Base-by-base conservation (phyloP, 2,113 vertebrate species). In the Blennius ocellaris region DNA sequence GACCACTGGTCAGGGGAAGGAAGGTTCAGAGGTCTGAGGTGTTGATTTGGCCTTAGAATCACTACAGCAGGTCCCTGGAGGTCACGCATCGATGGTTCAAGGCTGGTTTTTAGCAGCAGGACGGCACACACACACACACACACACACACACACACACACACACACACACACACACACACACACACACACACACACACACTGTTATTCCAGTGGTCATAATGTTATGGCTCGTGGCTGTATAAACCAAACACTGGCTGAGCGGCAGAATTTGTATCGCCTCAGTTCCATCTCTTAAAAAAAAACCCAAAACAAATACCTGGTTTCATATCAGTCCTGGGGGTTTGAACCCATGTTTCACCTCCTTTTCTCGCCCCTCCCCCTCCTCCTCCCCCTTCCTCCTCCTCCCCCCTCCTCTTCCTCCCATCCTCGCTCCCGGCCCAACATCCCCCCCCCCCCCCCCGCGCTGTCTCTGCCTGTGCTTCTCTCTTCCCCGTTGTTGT, bases 401-500 rank as follows among this genome's bases (percentile, higher is more conserved):
- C 21, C 21, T 30, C 21, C 4, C 4, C 21, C 21, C 41, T 56
- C 21, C 17, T 39, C 11, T 40, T 52, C 41, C 30, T 14, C 37
- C 30, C 40, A 11, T 57, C 38, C 21, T 12, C 7, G 39, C 15
- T 49, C 67, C 15, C 39, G 21, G 21, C 48, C 51, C 15, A 48
- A 4, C 41, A 14, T 73, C 6, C 9, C 48, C 69, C 39, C 15
- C 15, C 44, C 48, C 58, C 17, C 5, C 6, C 15, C 40, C 70
- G 8, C 57, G 62, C 47, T 38, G 51, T 8, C 30, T 47, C 77
- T 37, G 63, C 1, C 65, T 30, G 63, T 48, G 53, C 74, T 71
- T 76, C 77, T 68, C 84, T 68, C 83, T 60, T 81, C 81, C 89
- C 53, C 45, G 7, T 43, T 80, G 66, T 93, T 94, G 92, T 79